Evolutionary conservation across 64 coral and sea anemone genomes (phyloP).

Genomic region (Stichodactyla helianthus): DNA sequence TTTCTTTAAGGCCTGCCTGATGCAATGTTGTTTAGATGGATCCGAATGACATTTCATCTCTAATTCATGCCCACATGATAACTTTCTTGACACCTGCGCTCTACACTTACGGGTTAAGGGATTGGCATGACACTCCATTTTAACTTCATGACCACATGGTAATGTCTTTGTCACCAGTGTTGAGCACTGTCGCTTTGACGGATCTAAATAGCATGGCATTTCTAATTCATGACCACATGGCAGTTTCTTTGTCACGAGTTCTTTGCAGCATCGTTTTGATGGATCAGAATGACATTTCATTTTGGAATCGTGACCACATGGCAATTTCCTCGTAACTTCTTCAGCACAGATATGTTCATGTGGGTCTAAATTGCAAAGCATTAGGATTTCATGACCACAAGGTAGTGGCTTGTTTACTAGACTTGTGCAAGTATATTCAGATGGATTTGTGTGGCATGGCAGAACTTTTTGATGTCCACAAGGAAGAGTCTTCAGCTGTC

Average conservation of each 20-base stretch:
- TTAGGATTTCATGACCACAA: not conserved
- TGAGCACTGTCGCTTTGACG: not conserved
- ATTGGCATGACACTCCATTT: constrained; percentile 17
- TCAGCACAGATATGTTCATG: not conserved
- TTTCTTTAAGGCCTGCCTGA: constrained; percentile 2
- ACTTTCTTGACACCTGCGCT: not conserved
- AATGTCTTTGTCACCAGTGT: not conserved
- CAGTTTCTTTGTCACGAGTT: not conserved
- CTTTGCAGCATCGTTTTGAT: not conserved
- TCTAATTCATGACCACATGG: constrained; percentile 6
- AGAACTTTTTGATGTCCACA: constrained; percentile 34
- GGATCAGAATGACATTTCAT: not conserved
- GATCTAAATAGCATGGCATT: not conserved
- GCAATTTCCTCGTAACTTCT: not conserved
- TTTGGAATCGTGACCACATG: constrained; percentile 17
- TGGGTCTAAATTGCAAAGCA: not conserved
- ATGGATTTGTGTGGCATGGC: constrained; percentile 18
- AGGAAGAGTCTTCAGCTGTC: constrained; percentile 2
- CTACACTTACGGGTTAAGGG: constrained; percentile 10
- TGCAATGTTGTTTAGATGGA: constrained; percentile 22
- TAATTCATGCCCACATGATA: constrained; percentile 25
- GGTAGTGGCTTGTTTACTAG: constrained; percentile 14
- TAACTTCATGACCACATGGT: constrained; percentile 38
- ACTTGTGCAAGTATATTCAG: constrained; percentile 16
- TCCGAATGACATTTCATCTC: constrained; percentile 8